These are phyloP conservation scores for Accipiter cooperii DNA, from an alignment of 2,113 vertebrate genomes.

Conservation along the genomic window DNA sequence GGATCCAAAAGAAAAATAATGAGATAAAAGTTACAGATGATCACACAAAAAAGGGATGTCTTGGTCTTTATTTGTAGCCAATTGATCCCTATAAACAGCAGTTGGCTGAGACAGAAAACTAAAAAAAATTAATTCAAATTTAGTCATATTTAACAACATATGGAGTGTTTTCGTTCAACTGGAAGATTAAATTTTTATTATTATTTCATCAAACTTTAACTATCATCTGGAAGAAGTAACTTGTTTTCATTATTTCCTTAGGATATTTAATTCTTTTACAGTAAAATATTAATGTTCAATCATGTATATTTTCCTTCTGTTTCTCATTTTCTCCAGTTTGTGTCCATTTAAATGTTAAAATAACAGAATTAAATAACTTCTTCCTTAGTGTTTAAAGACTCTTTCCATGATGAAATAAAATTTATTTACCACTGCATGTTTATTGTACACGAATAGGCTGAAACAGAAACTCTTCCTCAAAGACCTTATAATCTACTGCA, in stretches of 20 bases:
- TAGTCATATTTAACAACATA: constrained; percentile 27
- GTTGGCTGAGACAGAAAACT: background rate
- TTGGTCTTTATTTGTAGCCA: background rate
- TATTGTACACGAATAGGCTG: background rate
- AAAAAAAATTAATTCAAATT: background rate
- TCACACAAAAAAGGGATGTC: background rate
- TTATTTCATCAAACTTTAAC: constrained; percentile 67
- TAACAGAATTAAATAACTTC: background rate
- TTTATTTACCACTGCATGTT: background rate
- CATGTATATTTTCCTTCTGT: constrained; percentile 29
- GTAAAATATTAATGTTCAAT: constrained; percentile 63
- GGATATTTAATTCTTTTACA: constrained; percentile 57
- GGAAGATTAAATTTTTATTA: constrained; percentile 61
- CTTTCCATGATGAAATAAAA: background rate
- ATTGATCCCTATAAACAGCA: background rate
- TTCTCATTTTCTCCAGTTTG: background rate
- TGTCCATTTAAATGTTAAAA: constrained; percentile 35
- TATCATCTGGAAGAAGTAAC: constrained; percentile 53
- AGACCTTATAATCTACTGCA: background rate
- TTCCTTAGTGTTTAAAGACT: background rate
- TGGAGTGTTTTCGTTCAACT: constrained; percentile 30
- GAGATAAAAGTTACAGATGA: background rate
- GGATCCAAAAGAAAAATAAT: background rate
- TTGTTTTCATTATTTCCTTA: constrained; percentile 56
- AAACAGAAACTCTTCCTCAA: background rate